Conservation (phyloP, 1,140 invertebrate species). For the Drosophila oshimai region DNA sequence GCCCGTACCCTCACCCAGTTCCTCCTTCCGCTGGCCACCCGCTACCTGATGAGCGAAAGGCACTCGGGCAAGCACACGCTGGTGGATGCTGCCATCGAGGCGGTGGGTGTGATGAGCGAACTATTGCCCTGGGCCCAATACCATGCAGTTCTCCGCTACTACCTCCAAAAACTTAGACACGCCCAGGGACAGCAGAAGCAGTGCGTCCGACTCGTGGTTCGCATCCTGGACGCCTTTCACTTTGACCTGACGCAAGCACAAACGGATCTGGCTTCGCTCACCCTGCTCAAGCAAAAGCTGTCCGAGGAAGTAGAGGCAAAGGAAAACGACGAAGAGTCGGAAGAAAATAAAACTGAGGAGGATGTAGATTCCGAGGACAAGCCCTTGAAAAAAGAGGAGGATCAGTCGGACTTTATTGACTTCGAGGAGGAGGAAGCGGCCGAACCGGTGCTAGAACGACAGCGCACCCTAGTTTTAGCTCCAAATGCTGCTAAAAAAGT, state of each 20-base stretch:
- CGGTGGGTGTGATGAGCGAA: constrained; percentile 89
- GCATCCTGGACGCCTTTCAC: constrained; percentile 95
- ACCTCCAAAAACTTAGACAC: constrained; percentile 89
- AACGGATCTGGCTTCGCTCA: constrained; percentile 47
- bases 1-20: constrained; percentile 91
- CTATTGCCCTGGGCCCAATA: constrained; percentile 94
- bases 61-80: constrained; percentile 90
- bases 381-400: constrained; percentile 31
- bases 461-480: constrained; percentile 83
- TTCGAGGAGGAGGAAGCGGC: constrained; percentile 30
- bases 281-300: constrained; percentile 35
- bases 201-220: constrained; percentile 90
- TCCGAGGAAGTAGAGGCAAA: constrained; percentile 48
- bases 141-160: constrained; percentile 90
- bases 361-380: constrained; percentile 52
- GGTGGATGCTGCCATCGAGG: constrained; percentile 92
- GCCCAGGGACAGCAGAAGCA: constrained; percentile 91
- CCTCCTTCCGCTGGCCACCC: constrained; percentile 91
- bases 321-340: constrained; percentile 5
- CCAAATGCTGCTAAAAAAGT: constrained; percentile 89
- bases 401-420: constrained; percentile 47
- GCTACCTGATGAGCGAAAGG: constrained; percentile 90
- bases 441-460: constrained; percentile 55
- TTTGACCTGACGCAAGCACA: constrained; percentile 91
- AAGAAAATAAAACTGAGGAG: constrained; percentile 41